These are phyloP conservation scores for Tupiocoris notatus DNA, from an alignment of 2,888 invertebrate species.

Conservation along the genomic window DNA sequence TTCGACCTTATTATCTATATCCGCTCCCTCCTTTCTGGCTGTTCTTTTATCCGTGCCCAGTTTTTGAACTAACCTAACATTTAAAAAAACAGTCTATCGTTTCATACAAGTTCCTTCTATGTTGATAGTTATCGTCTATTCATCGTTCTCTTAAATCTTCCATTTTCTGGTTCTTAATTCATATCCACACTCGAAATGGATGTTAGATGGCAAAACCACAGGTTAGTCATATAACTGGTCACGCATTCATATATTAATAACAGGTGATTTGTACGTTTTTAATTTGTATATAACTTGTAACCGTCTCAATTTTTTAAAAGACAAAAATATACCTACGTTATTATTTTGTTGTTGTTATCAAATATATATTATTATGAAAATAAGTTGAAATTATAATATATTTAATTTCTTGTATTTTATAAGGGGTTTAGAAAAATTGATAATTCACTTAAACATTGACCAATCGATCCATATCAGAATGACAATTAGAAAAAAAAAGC, in stretches of 20 bases:
- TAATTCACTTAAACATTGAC: slow-evolving; percentile 36
- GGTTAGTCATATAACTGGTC: slow-evolving; percentile 35
- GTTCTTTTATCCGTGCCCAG: slow-evolving; percentile 19
- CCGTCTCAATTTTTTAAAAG: slow-evolving; percentile 15
- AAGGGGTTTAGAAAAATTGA: slow-evolving; percentile 37
- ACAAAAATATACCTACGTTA: slow-evolving; percentile 34
- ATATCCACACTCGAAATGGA: too few relatives aligned
- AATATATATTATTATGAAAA: slow-evolving; percentile 30
- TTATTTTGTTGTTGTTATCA: slow-evolving; percentile 40
- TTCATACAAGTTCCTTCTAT: not conserved
- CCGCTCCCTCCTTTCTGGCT: not conserved
- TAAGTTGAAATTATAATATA: slow-evolving; percentile 32
- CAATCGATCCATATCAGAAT: slow-evolving; percentile 45
- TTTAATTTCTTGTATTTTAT: slow-evolving; percentile 46
- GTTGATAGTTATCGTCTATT: not conserved
- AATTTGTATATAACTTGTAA: slow-evolving; percentile 29
- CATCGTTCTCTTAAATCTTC: not conserved
- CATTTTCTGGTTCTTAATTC: not conserved
- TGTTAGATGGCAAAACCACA: not conserved
- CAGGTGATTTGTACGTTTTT: slow-evolving; percentile 9
- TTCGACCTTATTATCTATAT: not conserved
- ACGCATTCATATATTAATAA: slow-evolving; percentile 3
- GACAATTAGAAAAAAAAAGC: slow-evolving; percentile 3
- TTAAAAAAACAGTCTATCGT: not conserved
- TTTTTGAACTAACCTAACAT: slow-evolving; percentile 26